Evolutionary conservation across 2,888 invertebrate genomes (phyloP).

Genomic region (Incurvaria masculella): DNA sequence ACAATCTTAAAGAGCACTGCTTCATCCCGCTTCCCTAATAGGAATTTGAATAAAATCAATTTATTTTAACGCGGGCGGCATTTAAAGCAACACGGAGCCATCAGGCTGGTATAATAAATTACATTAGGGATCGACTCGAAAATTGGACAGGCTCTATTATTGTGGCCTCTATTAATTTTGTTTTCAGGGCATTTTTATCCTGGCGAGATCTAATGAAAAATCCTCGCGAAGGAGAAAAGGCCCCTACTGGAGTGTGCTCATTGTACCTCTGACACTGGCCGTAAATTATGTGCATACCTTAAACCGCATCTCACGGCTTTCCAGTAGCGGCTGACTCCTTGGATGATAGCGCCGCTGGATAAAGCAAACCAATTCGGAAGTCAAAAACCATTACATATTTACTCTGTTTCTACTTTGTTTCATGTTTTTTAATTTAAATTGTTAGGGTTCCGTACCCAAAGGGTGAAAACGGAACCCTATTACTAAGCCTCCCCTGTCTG

Average conservation of each 20-base stretch:
- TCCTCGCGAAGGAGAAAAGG: neutral
- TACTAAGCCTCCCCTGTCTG: no score
- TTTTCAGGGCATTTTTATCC: neutral
- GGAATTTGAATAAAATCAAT: slow-evolving; percentile 56
- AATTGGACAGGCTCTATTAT: neutral
- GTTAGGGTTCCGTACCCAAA: no score
- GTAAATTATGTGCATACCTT: neutral
- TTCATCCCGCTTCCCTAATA: slow-evolving; percentile 30
- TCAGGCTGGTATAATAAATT: neutral
- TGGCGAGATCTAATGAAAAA: neutral
- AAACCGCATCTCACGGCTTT: neutral
- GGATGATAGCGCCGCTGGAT: neutral
- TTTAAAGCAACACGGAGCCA: slow-evolving; percentile 23
- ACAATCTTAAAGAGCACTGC: slow-evolving; percentile 8
- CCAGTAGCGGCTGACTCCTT: no score
- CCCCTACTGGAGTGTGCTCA: neutral
- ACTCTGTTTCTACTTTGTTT: no score
- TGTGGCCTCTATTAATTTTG: neutral
- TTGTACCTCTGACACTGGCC: neutral
- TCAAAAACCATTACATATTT: no score
- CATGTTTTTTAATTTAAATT: no score
- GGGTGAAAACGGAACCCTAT: no score
- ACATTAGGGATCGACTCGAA: neutral
- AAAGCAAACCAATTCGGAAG: no score
- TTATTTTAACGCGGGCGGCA: slow-evolving; percentile 45